These are phyloP conservation scores for Taphrorychus bicolor DNA, from an alignment of 2,888 invertebrate species.

Conservation along the genomic window DNA sequence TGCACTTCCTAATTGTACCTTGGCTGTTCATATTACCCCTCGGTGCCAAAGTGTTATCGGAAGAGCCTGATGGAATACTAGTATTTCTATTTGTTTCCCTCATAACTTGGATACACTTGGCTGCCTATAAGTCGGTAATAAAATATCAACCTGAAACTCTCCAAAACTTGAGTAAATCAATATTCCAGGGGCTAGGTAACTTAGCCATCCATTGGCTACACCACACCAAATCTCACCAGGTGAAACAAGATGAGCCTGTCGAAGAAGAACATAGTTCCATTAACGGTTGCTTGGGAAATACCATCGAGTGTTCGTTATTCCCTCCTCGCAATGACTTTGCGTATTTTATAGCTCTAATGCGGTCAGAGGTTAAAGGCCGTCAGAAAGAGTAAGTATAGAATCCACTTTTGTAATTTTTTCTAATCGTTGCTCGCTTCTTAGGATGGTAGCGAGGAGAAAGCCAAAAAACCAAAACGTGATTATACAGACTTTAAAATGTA, in stretches of 20 bases:
- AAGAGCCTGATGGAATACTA: slow-evolving; percentile 37
- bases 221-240: slow-evolving; percentile 23
- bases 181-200: too few species aligned
- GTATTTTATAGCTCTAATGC: slow-evolving; percentile 42
- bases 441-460: slow-evolving; percentile 45
- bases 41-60: slow-evolving; percentile 38
- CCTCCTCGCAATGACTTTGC: slow-evolving; percentile 44
- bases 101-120: slow-evolving; percentile 41
- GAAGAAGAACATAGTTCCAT: slow-evolving; percentile 3
- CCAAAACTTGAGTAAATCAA: too few species aligned
- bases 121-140: slow-evolving; percentile 47
- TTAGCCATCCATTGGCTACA: slow-evolving; percentile 42
- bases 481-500: slow-evolving; percentile 50
- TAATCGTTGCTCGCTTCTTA: slow-evolving; percentile 27
- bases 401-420: too few species aligned
- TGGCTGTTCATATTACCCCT: slow-evolving; percentile 42
- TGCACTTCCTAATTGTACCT: slow-evolving; percentile 44
- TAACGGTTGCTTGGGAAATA: slow-evolving; percentile 36
- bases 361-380: slow-evolving; percentile 44
- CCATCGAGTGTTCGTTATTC: slow-evolving; percentile 47
- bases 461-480: slow-evolving; percentile 47
- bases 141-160: too few species aligned
- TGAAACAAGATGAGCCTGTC: slow-evolving; percentile 1
- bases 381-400: slow-evolving; percentile 43
- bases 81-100: slow-evolving; percentile 38